Percentiles rank a stretch among this genome's conserved stretches.
Conservation (phyloP, 2,113 vertebrate genomes). For the Vicugna pacos region DNA sequence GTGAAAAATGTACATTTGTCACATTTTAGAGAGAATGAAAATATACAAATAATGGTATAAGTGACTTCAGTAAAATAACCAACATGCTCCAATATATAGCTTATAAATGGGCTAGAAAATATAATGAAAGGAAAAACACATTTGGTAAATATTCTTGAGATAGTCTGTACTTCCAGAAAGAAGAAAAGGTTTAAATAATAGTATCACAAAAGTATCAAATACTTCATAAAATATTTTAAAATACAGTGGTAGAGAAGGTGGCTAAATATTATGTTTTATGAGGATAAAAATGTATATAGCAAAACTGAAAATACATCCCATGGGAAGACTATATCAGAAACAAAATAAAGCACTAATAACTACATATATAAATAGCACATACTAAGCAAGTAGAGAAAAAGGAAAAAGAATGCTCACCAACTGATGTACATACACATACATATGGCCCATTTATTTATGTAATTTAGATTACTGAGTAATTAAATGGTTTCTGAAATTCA, state of each 20-base stretch:
- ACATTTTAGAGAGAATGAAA: neutral
- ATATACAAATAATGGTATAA: neutral
- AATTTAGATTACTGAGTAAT: neutral
- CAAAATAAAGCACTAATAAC: neutral
- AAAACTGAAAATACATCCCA: neutral
- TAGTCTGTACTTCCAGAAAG: neutral
- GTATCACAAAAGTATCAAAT: neutral
- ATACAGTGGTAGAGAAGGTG: neutral
- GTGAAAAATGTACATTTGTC: neutral
- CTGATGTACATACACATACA: neutral
- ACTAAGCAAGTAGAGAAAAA: neutral
- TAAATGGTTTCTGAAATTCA: neutral
- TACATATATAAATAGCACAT: neutral
- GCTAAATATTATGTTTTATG: neutral
- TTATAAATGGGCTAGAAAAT: neutral
- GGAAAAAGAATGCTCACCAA: neutral
- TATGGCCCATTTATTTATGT: neutral
- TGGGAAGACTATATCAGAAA: neutral
- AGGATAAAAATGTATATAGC: neutral
- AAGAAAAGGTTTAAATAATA: neutral
- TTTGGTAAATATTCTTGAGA: neutral
- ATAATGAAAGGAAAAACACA: neutral
- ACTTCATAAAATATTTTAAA: neutral
- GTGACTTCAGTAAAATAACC: neutral
- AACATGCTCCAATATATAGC: neutral